Conservation (phyloP, 2,113 vertebrate species). For the Malurus elegans region DNA sequence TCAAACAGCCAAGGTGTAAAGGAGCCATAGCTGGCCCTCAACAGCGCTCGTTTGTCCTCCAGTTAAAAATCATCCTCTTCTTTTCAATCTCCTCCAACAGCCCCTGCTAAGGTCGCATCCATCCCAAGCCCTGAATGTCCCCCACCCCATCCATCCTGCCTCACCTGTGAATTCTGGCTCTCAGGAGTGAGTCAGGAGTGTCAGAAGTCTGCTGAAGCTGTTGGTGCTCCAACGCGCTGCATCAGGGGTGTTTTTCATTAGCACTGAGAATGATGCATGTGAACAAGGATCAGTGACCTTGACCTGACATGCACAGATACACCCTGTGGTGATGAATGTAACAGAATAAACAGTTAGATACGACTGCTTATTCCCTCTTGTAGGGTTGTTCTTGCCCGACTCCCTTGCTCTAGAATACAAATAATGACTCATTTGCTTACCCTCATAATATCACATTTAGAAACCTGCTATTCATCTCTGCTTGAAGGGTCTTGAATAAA, state of each 20-base stretch:
- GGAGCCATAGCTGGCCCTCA: background rate
- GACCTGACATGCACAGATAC: conserved; percentile 23
- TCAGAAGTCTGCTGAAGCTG: background rate
- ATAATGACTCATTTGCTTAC: conserved; percentile 51
- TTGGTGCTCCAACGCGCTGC: background rate
- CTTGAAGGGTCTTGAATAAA: conserved; percentile 29
- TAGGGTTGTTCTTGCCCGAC: background rate
- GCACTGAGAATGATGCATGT: conserved; percentile 29
- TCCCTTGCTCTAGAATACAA: background rate
- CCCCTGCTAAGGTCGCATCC: background rate
- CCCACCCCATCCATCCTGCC: fast-evolving
- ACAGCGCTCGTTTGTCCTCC: background rate
- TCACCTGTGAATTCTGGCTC: background rate
- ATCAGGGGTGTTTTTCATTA: conserved; percentile 12
- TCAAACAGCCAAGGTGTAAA: background rate
- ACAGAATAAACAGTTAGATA: conserved; percentile 39
- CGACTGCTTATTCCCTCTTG: background rate
- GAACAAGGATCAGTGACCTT: conserved; percentile 39
- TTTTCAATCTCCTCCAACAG: background rate
- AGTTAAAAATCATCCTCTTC: background rate
- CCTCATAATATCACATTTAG: conserved; percentile 8
- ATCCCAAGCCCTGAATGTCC: background rate
- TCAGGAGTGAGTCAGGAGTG: background rate
- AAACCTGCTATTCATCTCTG: background rate
- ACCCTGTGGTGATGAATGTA: conserved; percentile 38